phyloP scores from a whole-genome alignment of 2,113 vertebrate species.

The Gadus chalcogrammus region DNA sequence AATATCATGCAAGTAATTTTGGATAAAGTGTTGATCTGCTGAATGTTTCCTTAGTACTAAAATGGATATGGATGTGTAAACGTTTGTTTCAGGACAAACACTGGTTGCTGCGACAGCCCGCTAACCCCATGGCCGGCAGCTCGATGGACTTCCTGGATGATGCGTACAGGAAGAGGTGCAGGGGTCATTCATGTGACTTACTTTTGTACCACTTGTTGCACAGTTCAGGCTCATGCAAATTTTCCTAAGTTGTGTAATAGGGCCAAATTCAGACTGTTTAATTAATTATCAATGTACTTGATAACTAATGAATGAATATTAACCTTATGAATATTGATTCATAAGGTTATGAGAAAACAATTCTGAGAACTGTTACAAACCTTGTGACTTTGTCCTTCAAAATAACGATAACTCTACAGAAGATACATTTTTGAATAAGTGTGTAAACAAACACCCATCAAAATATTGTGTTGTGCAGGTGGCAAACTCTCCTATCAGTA shows the following conservation, averaged over 20 bases:
- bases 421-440: neutral
- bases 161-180: conserved; percentile 68
- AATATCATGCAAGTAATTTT: too few species aligned
- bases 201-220: neutral
- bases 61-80: too few species aligned
- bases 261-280: neutral
- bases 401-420: neutral
- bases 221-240: neutral
- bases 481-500: conserved; percentile 77
- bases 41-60: too few species aligned
- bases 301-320: too few species aligned
- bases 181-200: neutral
- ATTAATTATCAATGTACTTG: too few species aligned
- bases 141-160: conserved; percentile 68
- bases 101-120: conserved; percentile 76
- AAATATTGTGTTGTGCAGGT: conserved; percentile 49
- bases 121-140: conserved; percentile 69
- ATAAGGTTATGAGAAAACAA: too few species aligned
- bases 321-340: too few species aligned
- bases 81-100: conserved; percentile 71
- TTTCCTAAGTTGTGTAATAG: neutral
- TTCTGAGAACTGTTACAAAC: conserved; percentile 21
- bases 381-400: neutral
- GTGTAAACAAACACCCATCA: neutral
- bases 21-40: too few species aligned